Evolutionary conservation across 1,140 invertebrate species (phyloP), one percentile per base, ranked within the genome.

Genomic region (Eufriesea mexicana): DNA sequence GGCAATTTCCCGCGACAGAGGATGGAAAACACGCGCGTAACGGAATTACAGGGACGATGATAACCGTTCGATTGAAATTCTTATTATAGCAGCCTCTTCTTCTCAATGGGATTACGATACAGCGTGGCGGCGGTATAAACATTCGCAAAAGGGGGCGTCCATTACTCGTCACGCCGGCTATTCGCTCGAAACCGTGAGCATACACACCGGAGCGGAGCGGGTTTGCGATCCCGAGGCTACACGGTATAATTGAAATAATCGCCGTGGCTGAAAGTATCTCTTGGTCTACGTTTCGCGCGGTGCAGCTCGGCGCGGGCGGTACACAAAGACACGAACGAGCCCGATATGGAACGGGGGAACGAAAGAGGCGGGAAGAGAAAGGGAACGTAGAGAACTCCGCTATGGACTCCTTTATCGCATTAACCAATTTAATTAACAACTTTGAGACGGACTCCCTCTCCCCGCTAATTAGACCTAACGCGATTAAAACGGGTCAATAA

Each of bases 391-490:
- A 87, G 84, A 89, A 88, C 84, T 83, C 84, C 73, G 68, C 47
- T 61, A 55, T 86, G 84, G 76, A 88, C 87, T 89, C 75, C 88
- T 89, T 89, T 89, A 89, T 89, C 89, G 89, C 80, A 89, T 91
- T 91, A 89, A 91, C 88, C 85, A 91, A 91, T 90, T 90, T 86
- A 91, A 91, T 91, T 91, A 90, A 90, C 90, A 90, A 90, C 84
- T 90, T 84, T 85, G 84, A 88, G 89, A 90, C 86, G 84, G 87
- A 70, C 84, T 72, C 62, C 72, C 79, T 81, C 82, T 45, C 71
- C n/a, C 62, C 73, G 68, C 88, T 88, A 91, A 90, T 91, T 89
- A 90, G 83, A 90, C 61, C 85, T 91, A 91, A 91, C 88, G 86
- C 84, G 84, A 91, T 91, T 90, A 90, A 90, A 90, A 88, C 85